Evolutionary conservation across 2,113 vertebrate genomes (phyloP).

Genomic region (Triplophysa rosa): DNA sequence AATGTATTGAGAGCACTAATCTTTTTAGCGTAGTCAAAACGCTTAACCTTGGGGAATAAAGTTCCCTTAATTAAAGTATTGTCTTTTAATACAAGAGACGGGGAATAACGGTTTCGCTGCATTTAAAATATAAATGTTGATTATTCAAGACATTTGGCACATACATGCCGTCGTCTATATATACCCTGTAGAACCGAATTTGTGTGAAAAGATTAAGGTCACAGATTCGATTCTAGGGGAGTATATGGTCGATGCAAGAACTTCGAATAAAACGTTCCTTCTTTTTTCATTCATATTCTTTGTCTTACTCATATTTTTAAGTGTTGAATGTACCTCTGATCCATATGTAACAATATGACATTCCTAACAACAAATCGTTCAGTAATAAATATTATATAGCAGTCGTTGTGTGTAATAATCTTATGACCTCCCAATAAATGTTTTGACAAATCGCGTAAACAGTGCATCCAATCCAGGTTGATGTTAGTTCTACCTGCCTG

Average conservation of each 20-base stretch:
- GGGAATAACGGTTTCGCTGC: neutral
- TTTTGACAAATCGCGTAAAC: neutral
- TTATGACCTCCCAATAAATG: neutral
- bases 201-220: conserved; percentile 88
- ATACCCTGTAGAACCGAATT: conserved; percentile 93
- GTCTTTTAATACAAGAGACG: neutral
- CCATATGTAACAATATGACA: neutral
- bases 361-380: neutral
- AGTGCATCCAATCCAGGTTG: no score
- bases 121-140: no score
- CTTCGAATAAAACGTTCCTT: conserved; percentile 75
- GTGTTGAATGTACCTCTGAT: neutral
- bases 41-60: neutral
- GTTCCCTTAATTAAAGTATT: neutral
- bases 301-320: neutral
- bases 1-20: neutral
- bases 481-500: neutral
- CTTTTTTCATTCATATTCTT: neutral
- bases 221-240: conserved; percentile 99
- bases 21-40: neutral
- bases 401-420: neutral
- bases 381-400: neutral
- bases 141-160: neutral
- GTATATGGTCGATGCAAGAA: conserved; percentile 99
- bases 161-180: conserved; percentile 76